Base-by-base conservation (phyloP, 2,888 invertebrate genomes). In the Amphipyra berbera region DNA sequence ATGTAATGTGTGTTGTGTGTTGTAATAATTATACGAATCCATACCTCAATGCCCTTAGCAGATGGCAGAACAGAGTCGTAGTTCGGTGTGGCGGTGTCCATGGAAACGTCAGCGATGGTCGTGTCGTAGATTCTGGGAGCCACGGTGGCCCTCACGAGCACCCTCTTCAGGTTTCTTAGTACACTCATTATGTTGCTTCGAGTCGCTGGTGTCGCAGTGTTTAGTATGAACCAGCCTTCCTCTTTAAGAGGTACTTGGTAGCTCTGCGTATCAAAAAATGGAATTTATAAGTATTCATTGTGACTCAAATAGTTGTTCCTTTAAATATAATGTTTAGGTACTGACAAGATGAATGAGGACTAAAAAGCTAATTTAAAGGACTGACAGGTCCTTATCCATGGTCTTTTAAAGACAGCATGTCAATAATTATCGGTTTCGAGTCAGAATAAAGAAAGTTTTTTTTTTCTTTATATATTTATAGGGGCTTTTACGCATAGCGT, bases 131-230 rank as follows among this genome's bases (percentile, higher is more conserved):
- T 96, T 53, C 95, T 93, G 0, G 84, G 83, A 0, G 83, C 76
- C 47, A 96, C 96, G 0, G 98, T 97, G 1, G 98, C 99, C 55
- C 98, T 96, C 30, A 99, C 97, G 8, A 98, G 93, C 66, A 98
- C 97, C 10, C 97, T 96, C 79, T 98, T 97, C 10, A 99, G 90
- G 81, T 97, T 97, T 30, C 98, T 96, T 8, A 99, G 93, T 0
- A 98, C 98, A 67, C 96, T 97, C 95, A 99, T 96, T 65, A 99
- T 95, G 84, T 98, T 98, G 59, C 96, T 96, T 33, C 99, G 96
- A 0, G 97, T 97, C 0, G 87, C 92, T 0, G 87, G 86, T 1
- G 78, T 79, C 0, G 68, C 79, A 0, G 86, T 75, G 61, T 91
- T 90, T 27, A 91, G 76, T 5, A 88, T 72, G 56, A 69, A 88